Base-by-base conservation (phyloP, 2,888 invertebrate species). In the Oscheius sp. region DNA sequence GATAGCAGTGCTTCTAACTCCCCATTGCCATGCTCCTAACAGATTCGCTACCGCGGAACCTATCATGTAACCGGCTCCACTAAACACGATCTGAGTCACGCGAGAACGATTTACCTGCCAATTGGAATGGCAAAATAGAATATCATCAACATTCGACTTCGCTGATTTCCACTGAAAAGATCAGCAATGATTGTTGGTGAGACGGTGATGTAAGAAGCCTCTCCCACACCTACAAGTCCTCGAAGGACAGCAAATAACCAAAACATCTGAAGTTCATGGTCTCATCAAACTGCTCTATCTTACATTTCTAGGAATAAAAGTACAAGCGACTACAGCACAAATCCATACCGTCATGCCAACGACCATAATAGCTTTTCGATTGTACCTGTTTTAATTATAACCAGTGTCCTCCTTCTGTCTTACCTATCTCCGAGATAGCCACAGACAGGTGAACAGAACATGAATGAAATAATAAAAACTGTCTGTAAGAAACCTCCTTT, bases 81-180 rank as follows among this genome's bases (percentile, higher is more conserved):
- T 94, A 88, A 65, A 90, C 20, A n/a, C 9, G 14, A 14, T 24
- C 20, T 28, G n/a, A 62, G 22, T 44, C 5, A 17, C 26, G 56
- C 9, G 30, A 6, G n/a, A 32, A 17, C 20, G 20, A 30, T 47
- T 28, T n/a, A 71, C 70, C 74, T 73, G 20, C 80, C 77, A 62
- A 97, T 94, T 49, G 97, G 97, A 87, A 97, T 97, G 70, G 97
- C 97, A 89, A 97, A 96, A 89, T 96, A 97, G 89, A 97, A 97
- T 77, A 96, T 86, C 24, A 95, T 95, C 83, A 98, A 89, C 93
- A 95, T 95, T 89, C 92, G 92, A 1, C 95, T 94, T 66, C 97
- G 90, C 14, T 65, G 59, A 9, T 67, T 67, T 82, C 92, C 91
- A 1, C 93, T 90, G 88, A 95, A 98, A 79, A 97, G 89, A 88